phyloP scores from a whole-genome alignment of 2,113 vertebrate species.

The Illadopsis cleaveri region DNA sequence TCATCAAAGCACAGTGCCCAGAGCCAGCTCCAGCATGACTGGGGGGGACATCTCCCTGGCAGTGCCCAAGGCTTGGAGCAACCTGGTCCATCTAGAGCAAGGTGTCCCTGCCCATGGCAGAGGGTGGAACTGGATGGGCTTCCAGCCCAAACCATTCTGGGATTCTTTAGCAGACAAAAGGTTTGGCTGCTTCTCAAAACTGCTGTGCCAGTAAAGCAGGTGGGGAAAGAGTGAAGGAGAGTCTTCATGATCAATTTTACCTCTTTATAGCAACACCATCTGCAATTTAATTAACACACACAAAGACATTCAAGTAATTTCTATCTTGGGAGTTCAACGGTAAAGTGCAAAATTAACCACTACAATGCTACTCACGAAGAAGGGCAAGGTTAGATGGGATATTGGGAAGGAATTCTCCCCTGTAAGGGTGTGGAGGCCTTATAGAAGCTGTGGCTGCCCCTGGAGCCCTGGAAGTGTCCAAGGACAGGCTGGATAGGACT shows the following conservation, averaged over 20 bases:
- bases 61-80: background rate
- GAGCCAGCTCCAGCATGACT: background rate
- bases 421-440: background rate
- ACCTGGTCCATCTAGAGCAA: background rate
- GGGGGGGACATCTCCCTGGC: no score
- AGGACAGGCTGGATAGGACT: rapidly evolving
- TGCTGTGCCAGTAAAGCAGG: background rate
- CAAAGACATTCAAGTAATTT: rapidly evolving
- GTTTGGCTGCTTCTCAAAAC: background rate
- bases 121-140: background rate
- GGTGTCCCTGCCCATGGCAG: background rate
- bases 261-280: background rate
- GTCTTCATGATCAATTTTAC: background rate
- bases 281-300: background rate
- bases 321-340: background rate
- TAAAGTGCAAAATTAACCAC: background rate
- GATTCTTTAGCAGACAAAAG: background rate
- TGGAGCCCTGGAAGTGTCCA: background rate
- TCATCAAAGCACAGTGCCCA: rapidly evolving
- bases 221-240: background rate
- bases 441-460: background rate
- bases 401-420: rapidly evolving
- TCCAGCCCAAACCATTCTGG: background rate
- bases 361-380: no score
- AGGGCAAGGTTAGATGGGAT: background rate